Evolutionary conservation across 1,140 invertebrate genomes (phyloP), one percentile per base, ranked within the genome.

Genomic region (Arctopsyche grandis): DNA sequence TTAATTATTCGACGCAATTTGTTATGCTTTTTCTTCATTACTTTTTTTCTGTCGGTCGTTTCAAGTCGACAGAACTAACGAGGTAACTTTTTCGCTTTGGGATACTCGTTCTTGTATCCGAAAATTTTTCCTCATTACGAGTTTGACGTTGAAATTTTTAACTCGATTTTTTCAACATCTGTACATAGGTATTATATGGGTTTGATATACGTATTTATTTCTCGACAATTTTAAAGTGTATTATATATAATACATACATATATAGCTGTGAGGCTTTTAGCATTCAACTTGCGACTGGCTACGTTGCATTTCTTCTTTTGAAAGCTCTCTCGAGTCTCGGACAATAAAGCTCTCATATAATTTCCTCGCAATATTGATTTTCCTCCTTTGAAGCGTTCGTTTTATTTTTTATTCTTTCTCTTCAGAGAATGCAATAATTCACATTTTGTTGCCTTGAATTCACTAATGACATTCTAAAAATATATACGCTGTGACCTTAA

Each of bases 51-150:
- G 29, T 38, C 3, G 7, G 29, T 38, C 19, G 22, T 52, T 16
- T 5, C 3, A 10, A 52, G 48, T 4, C 16, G 12, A 52, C 48
- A 1, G 24, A 66, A 66, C 63, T 66, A 66, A 66, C 63, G 63
- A 66, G 63, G 24, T 22, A 66, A 66, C 63, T 66, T 66, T 66
- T 19, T 66, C 24, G n/a, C 19, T 60, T 60, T 21, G 21, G 16
- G 9, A 19, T 60, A 16, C 16, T 60, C 56, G 56, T 60, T 21
- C 7, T 7, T 38, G 29, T 38, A 38, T 26, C 21, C 24, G 24
- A 66, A 26, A 66, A 26, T 66, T 66, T 52, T 14, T 66, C 14
- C 63, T 66, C 63, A 26, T 66, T 66, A 66, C 16, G 48, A 38
- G 29, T 7, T 38, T 38, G 7, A 38, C 29, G 29, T 7, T 1